These are phyloP conservation scores for Ditula angustiorana DNA, from an alignment of 2,888 invertebrate genomes.

Conservation along the genomic window DNA sequence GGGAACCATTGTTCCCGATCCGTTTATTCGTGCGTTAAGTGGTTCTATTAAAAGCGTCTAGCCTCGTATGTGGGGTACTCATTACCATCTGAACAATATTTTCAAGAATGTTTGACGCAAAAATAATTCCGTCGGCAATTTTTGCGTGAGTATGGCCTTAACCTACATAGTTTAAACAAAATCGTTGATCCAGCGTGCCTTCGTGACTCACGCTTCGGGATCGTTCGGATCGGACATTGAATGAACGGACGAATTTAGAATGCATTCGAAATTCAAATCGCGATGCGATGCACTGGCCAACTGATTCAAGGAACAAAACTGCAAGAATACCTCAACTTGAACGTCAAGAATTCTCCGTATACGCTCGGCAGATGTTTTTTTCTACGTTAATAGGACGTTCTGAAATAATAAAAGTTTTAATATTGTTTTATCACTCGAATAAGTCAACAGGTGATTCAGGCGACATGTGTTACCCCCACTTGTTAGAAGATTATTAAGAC, in stretches of 20 bases:
- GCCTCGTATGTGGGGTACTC: neutral
- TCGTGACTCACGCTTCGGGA: conserved; percentile 29
- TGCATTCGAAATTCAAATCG: conserved; percentile 48
- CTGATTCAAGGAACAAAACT: conserved; percentile 44
- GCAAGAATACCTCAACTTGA: neutral
- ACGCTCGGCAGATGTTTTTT: neutral
- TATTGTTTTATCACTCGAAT: neutral
- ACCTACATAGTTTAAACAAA: conserved; percentile 44
- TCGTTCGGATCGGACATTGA: conserved; percentile 29
- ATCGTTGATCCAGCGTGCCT: conserved; percentile 6
- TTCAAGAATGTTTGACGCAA: neutral
- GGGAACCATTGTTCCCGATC: neutral
- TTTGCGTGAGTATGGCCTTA: conserved; percentile 38
- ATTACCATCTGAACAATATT: neutral
- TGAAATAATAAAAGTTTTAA: neutral
- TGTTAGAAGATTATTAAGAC: conserved; percentile 44
- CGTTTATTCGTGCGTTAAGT: neutral
- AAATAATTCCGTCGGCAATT: neutral
- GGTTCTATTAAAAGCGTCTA: neutral
- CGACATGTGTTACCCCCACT: conserved; percentile 37
- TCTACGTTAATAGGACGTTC: neutral
- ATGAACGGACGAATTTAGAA: conserved; percentile 52
- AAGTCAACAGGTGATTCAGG: conserved; percentile 39
- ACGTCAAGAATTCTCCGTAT: neutral
- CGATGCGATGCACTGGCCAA: conserved; percentile 50